A percentile compares a stretch with the other conserved stretches of the same genome.
phyloP scores from a whole-genome alignment of 2,113 vertebrate species.

The Drymodes brunneopygia region DNA sequence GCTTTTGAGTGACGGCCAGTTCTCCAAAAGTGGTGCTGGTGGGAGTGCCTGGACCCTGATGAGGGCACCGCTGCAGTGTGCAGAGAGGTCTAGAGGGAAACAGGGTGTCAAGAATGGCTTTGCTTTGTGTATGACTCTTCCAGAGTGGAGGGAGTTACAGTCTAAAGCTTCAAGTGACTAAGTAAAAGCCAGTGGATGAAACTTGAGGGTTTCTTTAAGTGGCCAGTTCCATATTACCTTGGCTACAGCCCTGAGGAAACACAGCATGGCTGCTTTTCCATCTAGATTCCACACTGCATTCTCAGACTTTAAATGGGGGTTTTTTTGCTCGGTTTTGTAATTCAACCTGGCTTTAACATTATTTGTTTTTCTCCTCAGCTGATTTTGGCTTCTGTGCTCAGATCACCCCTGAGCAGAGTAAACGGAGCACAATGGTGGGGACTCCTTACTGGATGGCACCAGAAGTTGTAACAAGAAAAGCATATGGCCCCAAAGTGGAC shows the following conservation, averaged over 20 bases:
- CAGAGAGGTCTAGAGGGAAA: not conserved
- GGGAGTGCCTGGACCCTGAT: not conserved
- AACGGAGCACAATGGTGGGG: slow-evolving; percentile 98
- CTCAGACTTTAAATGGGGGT: not conserved
- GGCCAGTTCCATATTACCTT: not conserved
- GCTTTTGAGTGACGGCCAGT: not conserved
- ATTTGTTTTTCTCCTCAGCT: slow-evolving; percentile 74
- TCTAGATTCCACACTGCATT: not conserved
- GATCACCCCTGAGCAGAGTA: slow-evolving; percentile 98
- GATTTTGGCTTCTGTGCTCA: slow-evolving; percentile 99
- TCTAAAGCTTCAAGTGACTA: not conserved
- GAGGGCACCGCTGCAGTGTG: not conserved
- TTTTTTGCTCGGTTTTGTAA: not conserved
- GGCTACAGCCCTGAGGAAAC: not conserved
- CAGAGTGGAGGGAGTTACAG: not conserved
- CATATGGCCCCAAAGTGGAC: slow-evolving; percentile 96
- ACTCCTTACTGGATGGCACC: slow-evolving; percentile 99
- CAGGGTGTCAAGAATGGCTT: not conserved
- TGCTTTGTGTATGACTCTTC: not conserved
- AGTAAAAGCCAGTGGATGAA: not conserved
- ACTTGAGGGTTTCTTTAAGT: not conserved
- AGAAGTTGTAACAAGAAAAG: slow-evolving; percentile 96
- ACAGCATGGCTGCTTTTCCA: not conserved
- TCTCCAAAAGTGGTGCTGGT: not conserved
- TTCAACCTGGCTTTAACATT: not conserved